Conservation (phyloP, 2,797 vertebrate species). For the Chiloscyllium punctatum region DNA sequence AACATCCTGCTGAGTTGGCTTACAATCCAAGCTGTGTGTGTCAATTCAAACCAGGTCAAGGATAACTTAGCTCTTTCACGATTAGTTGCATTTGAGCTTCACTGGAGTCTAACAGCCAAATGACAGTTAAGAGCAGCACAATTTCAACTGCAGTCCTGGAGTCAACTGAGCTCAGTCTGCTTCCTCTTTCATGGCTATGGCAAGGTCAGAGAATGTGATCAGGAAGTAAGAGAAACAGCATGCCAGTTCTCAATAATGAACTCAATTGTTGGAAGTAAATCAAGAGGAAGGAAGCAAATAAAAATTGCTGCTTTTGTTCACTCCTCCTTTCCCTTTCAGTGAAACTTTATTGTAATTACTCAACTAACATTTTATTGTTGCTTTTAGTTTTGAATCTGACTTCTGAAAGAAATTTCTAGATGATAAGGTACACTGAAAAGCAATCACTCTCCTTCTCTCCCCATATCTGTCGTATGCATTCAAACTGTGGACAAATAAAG, state of each 20-base stretch:
- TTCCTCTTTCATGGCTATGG: neutral
- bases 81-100: neutral
- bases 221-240: neutral
- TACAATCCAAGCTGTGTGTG: neutral
- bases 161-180: neutral
- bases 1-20: neutral
- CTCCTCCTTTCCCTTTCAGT: neutral
- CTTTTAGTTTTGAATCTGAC: neutral
- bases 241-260: neutral
- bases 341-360: neutral
- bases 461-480: neutral
- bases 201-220: neutral
- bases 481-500: slow-evolving; percentile 5
- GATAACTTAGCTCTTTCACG: neutral
- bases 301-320: neutral
- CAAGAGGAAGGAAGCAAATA: neutral
- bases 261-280: neutral
- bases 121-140: neutral
- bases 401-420: neutral
- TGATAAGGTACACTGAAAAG: neutral
- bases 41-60: neutral
- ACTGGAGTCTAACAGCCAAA: neutral
- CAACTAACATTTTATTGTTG: neutral
- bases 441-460: neutral
- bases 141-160: neutral